Conservation (phyloP, 2,888 invertebrate genomes). For the Parnassius apollo region DNA sequence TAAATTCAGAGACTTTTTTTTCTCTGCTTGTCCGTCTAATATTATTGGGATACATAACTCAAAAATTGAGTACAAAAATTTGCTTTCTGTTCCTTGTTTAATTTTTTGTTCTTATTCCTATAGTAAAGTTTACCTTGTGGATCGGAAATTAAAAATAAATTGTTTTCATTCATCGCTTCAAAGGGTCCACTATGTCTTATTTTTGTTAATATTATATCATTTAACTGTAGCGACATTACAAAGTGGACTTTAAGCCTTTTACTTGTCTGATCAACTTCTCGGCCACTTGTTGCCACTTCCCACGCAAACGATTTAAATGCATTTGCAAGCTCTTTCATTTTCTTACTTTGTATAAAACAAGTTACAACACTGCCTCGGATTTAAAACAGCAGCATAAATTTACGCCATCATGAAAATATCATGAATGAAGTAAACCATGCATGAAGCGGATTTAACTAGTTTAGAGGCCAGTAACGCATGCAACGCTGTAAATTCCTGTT, state of each 20-base stretch:
- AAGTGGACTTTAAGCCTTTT: constrained; percentile 39
- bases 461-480: constrained; percentile 74
- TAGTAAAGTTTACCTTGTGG: no score
- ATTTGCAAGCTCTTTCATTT: constrained; percentile 73
- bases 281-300: constrained; percentile 78
- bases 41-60: no score
- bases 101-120: no score
- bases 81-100: no score
- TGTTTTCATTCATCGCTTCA: no score
- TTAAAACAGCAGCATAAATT: constrained; percentile 73
- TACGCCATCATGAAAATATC: constrained; percentile 79
- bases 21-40: no score
- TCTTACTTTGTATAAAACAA: constrained; percentile 78
- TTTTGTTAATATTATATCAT: constrained; percentile 21
- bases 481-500: constrained; percentile 52
- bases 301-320: constrained; percentile 77
- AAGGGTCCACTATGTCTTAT: no score
- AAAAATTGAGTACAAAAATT: no score
- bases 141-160: no score
- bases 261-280: constrained; percentile 53
- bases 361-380: constrained; percentile 68
- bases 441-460: constrained; percentile 65
- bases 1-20: no score
- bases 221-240: neutral
- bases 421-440: constrained; percentile 66